Base-by-base conservation (phyloP, 2,888 invertebrate genomes). In the Spatulosminthurus flaviceps region DNA sequence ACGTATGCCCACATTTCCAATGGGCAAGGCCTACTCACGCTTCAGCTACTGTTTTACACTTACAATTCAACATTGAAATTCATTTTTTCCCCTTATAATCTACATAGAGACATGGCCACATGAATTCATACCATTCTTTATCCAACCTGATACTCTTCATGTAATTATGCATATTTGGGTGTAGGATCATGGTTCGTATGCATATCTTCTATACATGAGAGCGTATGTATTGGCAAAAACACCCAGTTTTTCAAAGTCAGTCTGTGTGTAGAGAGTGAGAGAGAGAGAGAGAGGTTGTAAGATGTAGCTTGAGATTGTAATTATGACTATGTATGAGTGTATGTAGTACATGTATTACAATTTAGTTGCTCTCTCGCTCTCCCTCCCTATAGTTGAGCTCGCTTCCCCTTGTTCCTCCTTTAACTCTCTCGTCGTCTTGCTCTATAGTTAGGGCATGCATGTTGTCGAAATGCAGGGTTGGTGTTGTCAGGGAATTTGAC, bases 11-110 rank as follows among this genome's bases (percentile, higher is more conserved):
- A n/a, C 64, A 60, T 9, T 60, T 13, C 7, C 60, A 60, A 60
- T 19, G 60, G 60, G 60, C 60, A 60, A 21, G 60, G 60, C 24
- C 2, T 26, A 24, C 64, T 64, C 64, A 64, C 64, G 64, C 64
- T 64, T 64, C 64, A 64, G 64, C 64, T 64, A 22, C 64, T 64
- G 64, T 64, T 24, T 64, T 64, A 64, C 64, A 21, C 64, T 51
- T 16, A n/a, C 19, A 19, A 51, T 2, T 66, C 11, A 21, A 9
- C 5, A 22, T 22, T 24, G 24, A 22, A 2, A 24, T 66, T 22
- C 66, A 61, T 66, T 67, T 9, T 67, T 16, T 67, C 26, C 24
- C 22, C 24, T 9, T n/a, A 60, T 60, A 21, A 26, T 64, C 26
- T 13, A 64, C 26, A 60, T 16, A 60, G 60, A 22, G 60, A 21